Conservation (phyloP, 2,797 vertebrate species). For the Schizopygopsis pylzovi region DNA sequence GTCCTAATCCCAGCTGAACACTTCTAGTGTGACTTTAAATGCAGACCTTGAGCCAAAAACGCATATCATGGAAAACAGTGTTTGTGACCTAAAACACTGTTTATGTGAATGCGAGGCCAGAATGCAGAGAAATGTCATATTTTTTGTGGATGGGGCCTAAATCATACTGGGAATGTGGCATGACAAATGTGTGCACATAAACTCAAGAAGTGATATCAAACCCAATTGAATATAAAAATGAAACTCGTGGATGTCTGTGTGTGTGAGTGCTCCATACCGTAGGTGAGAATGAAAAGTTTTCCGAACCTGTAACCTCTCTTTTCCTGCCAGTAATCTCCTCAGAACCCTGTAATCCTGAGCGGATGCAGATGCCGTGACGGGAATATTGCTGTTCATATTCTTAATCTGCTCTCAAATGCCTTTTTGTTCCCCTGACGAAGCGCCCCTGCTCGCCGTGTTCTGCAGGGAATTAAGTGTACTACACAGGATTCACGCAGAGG, state of each 20-base stretch:
- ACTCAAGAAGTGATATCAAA: background rate
- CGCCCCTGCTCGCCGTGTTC: constrained; percentile 77
- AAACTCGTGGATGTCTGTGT: constrained; percentile 51
- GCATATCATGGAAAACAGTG: background rate
- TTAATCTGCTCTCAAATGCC: constrained; percentile 87
- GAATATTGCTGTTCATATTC: constrained; percentile 92
- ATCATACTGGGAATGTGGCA: background rate
- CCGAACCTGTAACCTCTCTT: constrained; percentile 81
- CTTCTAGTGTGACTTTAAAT: too few relatives aligned
- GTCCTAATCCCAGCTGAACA: too few relatives aligned
- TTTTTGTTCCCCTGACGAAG: constrained; percentile 82
- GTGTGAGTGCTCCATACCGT: constrained; percentile 63
- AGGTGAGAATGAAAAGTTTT: constrained; percentile 81
- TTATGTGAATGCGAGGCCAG: background rate
- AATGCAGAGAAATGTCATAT: background rate
- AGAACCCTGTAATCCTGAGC: constrained; percentile 88
- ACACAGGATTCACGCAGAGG: constrained; percentile 86
- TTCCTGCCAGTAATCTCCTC: constrained; percentile 84
- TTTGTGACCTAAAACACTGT: background rate
- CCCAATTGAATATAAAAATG: constrained; percentile 16
- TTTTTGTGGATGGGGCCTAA: background rate
- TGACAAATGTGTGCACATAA: background rate
- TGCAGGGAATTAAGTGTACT: constrained; percentile 83
- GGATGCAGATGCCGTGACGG: constrained; percentile 85
- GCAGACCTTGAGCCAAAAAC: too few relatives aligned